Conservation (phyloP, 2,888 invertebrate genomes). For the Philereme vetulata region DNA sequence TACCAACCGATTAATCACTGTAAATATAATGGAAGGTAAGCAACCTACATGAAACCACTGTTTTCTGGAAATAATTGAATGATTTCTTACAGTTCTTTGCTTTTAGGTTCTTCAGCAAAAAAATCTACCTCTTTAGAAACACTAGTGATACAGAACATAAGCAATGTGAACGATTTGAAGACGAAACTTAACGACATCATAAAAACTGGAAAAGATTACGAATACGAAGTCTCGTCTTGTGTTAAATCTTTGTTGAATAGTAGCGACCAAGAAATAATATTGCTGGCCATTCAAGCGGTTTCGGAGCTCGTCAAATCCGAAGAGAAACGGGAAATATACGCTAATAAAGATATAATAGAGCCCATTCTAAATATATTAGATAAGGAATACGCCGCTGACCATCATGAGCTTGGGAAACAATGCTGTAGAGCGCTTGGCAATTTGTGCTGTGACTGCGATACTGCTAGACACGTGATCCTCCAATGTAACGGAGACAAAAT, state of each 20-base stretch:
- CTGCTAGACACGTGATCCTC: constrained; percentile 82
- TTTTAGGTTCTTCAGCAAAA: constrained; percentile 65
- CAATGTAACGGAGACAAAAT: constrained; percentile 76
- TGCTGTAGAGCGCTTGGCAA: constrained; percentile 93
- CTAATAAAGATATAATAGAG: constrained; percentile 84
- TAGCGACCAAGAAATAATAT: constrained; percentile 78
- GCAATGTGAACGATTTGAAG: constrained; percentile 70
- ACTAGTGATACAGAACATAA: constrained; percentile 70
- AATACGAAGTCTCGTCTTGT: constrained; percentile 72
- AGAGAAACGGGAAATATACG: constrained; percentile 88
- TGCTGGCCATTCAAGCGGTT: constrained; percentile 87
- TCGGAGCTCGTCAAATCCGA: constrained; percentile 93
- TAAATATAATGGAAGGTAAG: constrained; percentile 55
- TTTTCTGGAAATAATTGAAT: constrained; percentile 12
- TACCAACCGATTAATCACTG: constrained; percentile 1
- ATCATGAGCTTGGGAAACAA: constrained; percentile 86
- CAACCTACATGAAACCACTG: not conserved
- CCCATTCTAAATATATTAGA: constrained; percentile 82
- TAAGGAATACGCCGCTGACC: constrained; percentile 60
- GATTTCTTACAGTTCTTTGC: constrained; percentile 2
- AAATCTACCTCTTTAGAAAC: constrained; percentile 71
- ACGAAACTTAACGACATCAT: constrained; percentile 75
- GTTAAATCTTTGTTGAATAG: constrained; percentile 69
- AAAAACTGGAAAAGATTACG: constrained; percentile 69
- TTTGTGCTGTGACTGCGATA: constrained; percentile 94